phyloP scores from a whole-genome alignment of 1,140 invertebrate genomes.

The Cherax destructor region DNA sequence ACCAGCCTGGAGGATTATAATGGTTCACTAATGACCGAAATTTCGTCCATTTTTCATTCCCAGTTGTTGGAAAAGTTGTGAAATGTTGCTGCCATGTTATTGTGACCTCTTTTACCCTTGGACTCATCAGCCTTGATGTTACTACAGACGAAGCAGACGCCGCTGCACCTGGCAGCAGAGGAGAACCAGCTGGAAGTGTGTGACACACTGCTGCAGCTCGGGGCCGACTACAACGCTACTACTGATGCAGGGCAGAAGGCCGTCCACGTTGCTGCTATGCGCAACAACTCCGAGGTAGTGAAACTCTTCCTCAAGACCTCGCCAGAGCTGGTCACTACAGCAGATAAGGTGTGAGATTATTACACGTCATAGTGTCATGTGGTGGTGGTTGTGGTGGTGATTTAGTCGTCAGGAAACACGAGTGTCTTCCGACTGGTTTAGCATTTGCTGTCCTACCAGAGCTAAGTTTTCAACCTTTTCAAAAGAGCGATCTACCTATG shows the following conservation, averaged over 20 bases:
- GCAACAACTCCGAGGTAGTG: constrained; percentile 98
- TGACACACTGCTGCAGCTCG: constrained; percentile 93
- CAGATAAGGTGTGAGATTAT: constrained; percentile 83
- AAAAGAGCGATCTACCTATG: too few relatives aligned
- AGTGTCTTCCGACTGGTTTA: too few relatives aligned
- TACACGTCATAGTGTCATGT: too few relatives aligned
- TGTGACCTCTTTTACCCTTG: too few relatives aligned
- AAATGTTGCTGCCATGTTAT: too few relatives aligned
- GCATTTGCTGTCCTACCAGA: too few relatives aligned
- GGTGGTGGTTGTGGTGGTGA: not conserved
- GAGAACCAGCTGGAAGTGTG: constrained; percentile 97
- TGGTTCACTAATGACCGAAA: too few relatives aligned
- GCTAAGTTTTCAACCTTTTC: too few relatives aligned
- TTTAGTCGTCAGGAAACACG: not conserved
- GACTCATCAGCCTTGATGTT: too few relatives aligned
- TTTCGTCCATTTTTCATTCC: too few relatives aligned
- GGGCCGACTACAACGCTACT: constrained; percentile 96
- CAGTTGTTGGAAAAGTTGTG: too few relatives aligned
- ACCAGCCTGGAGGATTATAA: too few relatives aligned
- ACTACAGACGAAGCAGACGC: constrained; percentile 84
- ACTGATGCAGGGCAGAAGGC: constrained; percentile 95
- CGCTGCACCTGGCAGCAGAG: constrained; percentile 91
- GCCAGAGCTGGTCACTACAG: constrained; percentile 94
- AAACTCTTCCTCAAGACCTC: constrained; percentile 97
- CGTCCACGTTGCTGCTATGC: constrained; percentile 91